Evolutionary conservation across 2,797 vertebrate genomes (phyloP), one percentile per base, ranked within the genome.

Genomic region (Neoniphon sammara): DNA sequence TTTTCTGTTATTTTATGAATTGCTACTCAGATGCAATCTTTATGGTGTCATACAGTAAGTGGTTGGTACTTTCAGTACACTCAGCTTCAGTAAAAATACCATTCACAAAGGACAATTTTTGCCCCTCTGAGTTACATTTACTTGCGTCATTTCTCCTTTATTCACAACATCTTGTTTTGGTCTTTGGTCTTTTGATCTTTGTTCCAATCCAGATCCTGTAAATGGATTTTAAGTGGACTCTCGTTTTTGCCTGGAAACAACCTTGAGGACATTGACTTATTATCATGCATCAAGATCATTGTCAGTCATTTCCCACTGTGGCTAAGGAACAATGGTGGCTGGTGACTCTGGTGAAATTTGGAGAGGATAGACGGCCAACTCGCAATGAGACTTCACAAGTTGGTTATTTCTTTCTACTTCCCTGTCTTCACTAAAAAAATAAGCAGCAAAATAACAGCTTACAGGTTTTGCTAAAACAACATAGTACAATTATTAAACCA

Each of bases 91-190:
- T 82, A 75, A 68, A 80, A 71, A 2, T 44, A 56, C n/a, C 52
- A 66, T 82, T 87, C 80, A 57, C 56, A 59, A 84, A 84, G 52
- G 56, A 69, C 56, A 49, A 20, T 61, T 50, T 15, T 66, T 70
- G 36, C 57, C 30, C 65, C 23, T 53, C 81, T 64, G 67, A 70
- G 57, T 87, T 90, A 57, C 77, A 66, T 73, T 62, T 23, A 63
- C 77, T 88, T 86, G 78, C 60, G 70, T 86, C 75, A 87, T 77
- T 61, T 60, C 63, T 69, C 63, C 25, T 68, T 53, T 82, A 79
- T 85, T 88, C 69, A 85, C 68, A 74, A 47, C 61, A 62, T 66
- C 25, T 42, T 57, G 77, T 81, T 76, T 87, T 50, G 18, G 46
- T 39, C 11, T 39, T 39, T 11, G 36, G 36, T 39, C 36, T 39